Conservation (phyloP, 2,113 vertebrate genomes). For the Melanerpes aurifrons region DNA sequence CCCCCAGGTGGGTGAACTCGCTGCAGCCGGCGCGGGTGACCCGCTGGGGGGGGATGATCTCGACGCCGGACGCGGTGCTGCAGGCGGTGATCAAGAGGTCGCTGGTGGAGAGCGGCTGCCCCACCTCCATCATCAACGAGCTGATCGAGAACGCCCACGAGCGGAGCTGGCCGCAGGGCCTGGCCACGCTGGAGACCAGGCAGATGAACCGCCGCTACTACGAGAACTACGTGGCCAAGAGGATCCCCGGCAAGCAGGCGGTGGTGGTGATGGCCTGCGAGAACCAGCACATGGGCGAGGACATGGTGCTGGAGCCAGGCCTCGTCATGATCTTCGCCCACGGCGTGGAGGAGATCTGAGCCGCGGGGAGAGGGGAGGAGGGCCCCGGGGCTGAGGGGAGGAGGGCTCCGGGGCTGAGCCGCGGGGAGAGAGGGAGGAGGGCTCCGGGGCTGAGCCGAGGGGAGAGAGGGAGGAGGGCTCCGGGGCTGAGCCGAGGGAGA, state of each 20-base stretch:
- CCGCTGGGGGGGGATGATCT: conserved; percentile 98
- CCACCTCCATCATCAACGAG: conserved; percentile 93
- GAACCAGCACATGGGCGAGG: conserved; percentile 98
- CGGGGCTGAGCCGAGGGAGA: no score
- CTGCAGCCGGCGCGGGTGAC: conserved; percentile 97
- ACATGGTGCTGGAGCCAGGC: conserved; percentile 97
- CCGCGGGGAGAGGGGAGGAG: background rate
- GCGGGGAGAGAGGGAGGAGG: no score
- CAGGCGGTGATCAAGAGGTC: conserved; percentile 98
- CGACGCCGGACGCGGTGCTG: conserved; percentile 94
- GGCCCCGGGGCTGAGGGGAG: no score
- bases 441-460: no score
- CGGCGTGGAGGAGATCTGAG: conserved; percentile 91
- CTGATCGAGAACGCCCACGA: conserved; percentile 98
- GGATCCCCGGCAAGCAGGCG: conserved; percentile 96
- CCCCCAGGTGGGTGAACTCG: conserved; percentile 93
- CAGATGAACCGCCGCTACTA: conserved; percentile 99
- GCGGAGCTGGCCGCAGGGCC: conserved; percentile 96
- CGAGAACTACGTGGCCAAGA: conserved; percentile 98
- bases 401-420: no score
- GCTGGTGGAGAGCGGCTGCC: conserved; percentile 96
- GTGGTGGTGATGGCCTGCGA: conserved; percentile 98
- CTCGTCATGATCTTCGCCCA: conserved; percentile 98
- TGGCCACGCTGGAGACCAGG: conserved; percentile 95
- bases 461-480: no score